These are phyloP conservation scores for Masticophis lateralis DNA, from an alignment of 2,797 vertebrate genomes.

Conservation along the genomic window DNA sequence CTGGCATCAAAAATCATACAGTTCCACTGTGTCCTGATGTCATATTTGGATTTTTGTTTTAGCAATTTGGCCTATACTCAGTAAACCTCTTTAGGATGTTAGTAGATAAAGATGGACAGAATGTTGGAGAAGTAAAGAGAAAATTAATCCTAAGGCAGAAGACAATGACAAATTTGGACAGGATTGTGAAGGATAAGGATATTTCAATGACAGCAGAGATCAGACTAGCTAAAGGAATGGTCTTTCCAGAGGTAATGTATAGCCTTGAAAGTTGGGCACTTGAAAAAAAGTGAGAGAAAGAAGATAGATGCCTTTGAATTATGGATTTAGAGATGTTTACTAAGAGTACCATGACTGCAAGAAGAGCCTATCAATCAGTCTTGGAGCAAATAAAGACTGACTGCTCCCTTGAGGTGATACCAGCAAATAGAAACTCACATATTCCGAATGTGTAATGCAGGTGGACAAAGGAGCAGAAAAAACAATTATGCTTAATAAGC, in stretches of 20 bases:
- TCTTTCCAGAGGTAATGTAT: not conserved
- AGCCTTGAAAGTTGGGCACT: not conserved
- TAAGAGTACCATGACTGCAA: not conserved
- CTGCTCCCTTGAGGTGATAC: not conserved
- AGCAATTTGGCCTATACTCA: not conserved
- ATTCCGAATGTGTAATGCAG: not conserved
- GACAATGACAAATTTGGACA: not conserved
- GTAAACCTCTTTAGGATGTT: not conserved
- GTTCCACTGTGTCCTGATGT: not conserved
- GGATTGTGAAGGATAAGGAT: not conserved
- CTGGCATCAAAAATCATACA: not conserved
- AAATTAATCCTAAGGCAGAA: not conserved
- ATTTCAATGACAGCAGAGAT: not conserved
- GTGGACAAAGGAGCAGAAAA: not conserved
- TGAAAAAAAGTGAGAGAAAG: not conserved
- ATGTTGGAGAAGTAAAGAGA: not conserved
- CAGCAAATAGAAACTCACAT: not conserved
- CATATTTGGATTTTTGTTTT: not conserved
- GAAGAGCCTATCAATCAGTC: not conserved
- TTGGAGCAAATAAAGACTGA: not conserved
- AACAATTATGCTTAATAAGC: not conserved
- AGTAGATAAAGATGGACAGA: not conserved
- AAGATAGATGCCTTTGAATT: not conserved
- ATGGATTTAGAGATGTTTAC: not conserved
- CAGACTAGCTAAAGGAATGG: not conserved